Evolutionary conservation across 2,797 vertebrate genomes (phyloP).

Genomic region (Falco naumanni): DNA sequence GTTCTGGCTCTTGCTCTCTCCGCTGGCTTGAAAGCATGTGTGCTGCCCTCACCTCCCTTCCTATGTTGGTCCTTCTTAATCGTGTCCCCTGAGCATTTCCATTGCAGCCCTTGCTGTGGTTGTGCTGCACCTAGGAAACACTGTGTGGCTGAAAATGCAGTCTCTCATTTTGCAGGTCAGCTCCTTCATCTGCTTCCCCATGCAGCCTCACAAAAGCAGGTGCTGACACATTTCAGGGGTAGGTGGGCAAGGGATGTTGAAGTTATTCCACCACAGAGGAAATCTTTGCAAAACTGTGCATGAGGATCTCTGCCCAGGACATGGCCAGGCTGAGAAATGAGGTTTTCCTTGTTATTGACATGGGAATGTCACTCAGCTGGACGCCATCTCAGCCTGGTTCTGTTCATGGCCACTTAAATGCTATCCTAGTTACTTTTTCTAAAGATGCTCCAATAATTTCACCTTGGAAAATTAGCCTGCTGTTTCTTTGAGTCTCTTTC

Average conservation of each 20-base stretch:
- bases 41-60: background rate
- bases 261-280: accelerated
- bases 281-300: background rate
- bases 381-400: background rate
- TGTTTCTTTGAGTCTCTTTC: background rate
- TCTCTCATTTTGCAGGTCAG: background rate
- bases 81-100: background rate
- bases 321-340: background rate
- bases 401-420: background rate
- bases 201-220: background rate
- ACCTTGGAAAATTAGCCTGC: background rate
- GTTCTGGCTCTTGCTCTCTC: background rate
- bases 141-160: background rate
- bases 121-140: background rate
- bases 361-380: accelerated
- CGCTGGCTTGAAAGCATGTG: background rate
- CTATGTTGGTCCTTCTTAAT: background rate
- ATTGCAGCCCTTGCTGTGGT: background rate
- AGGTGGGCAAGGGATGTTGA: background rate
- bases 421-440: background rate
- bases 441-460: background rate
- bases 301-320: background rate
- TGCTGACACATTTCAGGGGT: background rate
- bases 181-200: background rate
- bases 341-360: background rate